A percentile compares a stretch with the other conserved stretches of the same genome.
Conservation (phyloP, 2,113 vertebrate species). For the Phalacrocorax carbo region DNA sequence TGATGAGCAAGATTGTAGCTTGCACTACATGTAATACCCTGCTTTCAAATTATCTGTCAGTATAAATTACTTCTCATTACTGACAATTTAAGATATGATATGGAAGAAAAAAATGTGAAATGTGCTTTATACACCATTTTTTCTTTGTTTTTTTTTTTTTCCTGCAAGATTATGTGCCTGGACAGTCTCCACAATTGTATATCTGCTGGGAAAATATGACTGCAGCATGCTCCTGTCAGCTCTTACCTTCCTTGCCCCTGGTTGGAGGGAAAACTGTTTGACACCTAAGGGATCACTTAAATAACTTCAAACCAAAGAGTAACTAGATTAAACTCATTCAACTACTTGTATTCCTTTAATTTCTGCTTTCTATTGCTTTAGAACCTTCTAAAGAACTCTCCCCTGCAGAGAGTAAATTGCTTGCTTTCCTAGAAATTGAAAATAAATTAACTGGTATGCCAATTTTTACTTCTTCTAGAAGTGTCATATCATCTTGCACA, state of each 20-base stretch:
- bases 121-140: background rate
- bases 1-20: background rate
- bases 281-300: background rate
- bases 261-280: background rate
- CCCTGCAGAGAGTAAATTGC: background rate
- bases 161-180: background rate
- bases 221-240: background rate
- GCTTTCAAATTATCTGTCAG: background rate
- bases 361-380: background rate
- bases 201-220: background rate
- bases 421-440: background rate
- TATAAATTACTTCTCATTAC: background rate
- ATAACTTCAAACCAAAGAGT: background rate
- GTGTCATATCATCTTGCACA: background rate
- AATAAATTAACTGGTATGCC: background rate
- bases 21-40: background rate
- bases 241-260: background rate
- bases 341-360: background rate
- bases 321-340: background rate
- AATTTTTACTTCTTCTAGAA: background rate
- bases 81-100: background rate
- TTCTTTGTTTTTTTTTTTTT: background rate
- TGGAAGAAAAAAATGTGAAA: background rate
- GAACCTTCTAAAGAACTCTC: background rate
- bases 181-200: background rate